These are phyloP conservation scores for Mugil cephalus DNA, from an alignment of 2,113 vertebrate genomes.

Conservation along the genomic window DNA sequence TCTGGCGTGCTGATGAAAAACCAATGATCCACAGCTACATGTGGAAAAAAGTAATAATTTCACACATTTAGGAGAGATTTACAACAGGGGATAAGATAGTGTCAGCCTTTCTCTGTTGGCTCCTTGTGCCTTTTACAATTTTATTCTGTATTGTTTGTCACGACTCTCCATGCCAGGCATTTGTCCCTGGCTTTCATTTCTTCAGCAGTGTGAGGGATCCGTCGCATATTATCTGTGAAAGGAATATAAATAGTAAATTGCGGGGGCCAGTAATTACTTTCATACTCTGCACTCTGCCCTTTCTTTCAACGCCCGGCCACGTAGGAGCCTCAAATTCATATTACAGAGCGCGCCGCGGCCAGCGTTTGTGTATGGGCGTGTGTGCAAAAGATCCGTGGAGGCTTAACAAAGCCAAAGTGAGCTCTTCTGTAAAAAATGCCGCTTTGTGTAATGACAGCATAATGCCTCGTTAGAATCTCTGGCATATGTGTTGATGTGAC, in stretches of 20 bases:
- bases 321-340: slow-evolving; percentile 36
- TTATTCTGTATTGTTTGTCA: slow-evolving; percentile 28
- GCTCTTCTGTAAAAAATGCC: slow-evolving; percentile 67
- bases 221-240: slow-evolving; percentile 60
- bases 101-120: slow-evolving; percentile 11
- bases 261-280: slow-evolving; percentile 65
- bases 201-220: slow-evolving; percentile 40
- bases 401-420: slow-evolving; percentile 60
- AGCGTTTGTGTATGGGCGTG: slow-evolving; percentile 19
- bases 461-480: slow-evolving; percentile 61
- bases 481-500: slow-evolving; percentile 44
- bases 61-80: slow-evolving; percentile 44
- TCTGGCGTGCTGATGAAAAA: slow-evolving; percentile 24
- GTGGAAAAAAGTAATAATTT: slow-evolving; percentile 15
- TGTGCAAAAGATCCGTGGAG: slow-evolving; percentile 1
- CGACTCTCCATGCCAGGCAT: slow-evolving; percentile 29
- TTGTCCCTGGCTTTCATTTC: slow-evolving; percentile 47
- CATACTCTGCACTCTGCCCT: slow-evolving; percentile 47
- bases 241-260: slow-evolving; percentile 71
- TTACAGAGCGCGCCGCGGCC: slow-evolving; percentile 6
- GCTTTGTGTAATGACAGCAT: slow-evolving; percentile 57
- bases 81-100: background rate
- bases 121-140: slow-evolving; percentile 3
- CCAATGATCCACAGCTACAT: slow-evolving; percentile 6
- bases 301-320: slow-evolving; percentile 46